Base-by-base conservation (phyloP, 2,888 invertebrate genomes). In the Crossocerus cetratus region DNA sequence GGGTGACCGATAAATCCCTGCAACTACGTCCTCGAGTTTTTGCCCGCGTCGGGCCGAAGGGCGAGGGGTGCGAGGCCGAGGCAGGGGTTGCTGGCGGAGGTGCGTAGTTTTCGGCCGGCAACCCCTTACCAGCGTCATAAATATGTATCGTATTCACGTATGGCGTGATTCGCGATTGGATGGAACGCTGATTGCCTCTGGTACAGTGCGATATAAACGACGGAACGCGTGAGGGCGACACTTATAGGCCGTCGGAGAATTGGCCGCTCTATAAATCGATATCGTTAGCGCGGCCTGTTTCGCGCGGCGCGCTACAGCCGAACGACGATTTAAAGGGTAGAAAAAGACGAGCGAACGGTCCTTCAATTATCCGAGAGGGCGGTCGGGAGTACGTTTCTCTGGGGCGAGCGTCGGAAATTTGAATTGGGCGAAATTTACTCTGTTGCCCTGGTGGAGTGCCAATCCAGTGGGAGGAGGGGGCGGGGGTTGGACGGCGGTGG, bases 401-500 rank as follows among this genome's bases (percentile, higher is more conserved):
- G 45, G 65, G 57, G 72, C 67, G 68, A 74, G 76, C 74, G 77
- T 76, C 60, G 62, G 82, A 83, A 81, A 84, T 83, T 83, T 74
- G 78, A 79, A 77, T 84, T 82, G 69, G 73, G 55, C 72, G 79
- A 78, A 84, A 84, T 82, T 82, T 77, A 75, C 68, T 77, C 77
- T 68, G 78, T 77, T 78, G 77, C 78, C 16, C 76, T 74, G 74
- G 71, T 77, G 74, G 74, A 77, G 82, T 76, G 71, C 73, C 81
- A 80, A 81, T 84, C 76, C 78, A 69, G 72, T 69, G n/a, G 16
- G 3, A 5, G 49, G 4, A 13, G 3, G 49, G 14, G 11, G 32
- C 8, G 32, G 32, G 1, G 32, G 2, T 8, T 2, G 32, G 11
- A 32, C 32, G 11, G 32, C 5, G 32, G 32, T n/a, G n/a, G 4